Evolutionary conservation across 2,797 vertebrate genomes (phyloP).

Genomic region (Synaphobranchus kaupii): DNA sequence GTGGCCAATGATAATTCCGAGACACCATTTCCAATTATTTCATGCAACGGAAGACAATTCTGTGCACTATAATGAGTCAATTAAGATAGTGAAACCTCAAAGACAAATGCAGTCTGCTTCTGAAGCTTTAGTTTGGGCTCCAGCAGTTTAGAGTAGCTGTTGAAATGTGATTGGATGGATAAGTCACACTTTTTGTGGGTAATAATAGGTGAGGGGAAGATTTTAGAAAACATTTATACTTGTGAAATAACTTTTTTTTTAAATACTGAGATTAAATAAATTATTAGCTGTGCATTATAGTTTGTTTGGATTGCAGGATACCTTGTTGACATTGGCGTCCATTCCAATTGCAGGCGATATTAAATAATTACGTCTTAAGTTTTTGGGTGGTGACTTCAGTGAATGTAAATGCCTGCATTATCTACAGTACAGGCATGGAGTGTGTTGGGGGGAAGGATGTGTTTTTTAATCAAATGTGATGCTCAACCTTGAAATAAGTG

Average conservation of each 20-base stretch:
- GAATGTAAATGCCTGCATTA: background rate
- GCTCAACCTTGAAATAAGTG: background rate
- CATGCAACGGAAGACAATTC: constrained; percentile 61
- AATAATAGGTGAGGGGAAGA: constrained; percentile 29
- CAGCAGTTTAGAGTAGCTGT: constrained; percentile 63
- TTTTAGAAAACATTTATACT: constrained; percentile 22
- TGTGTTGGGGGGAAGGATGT: background rate
- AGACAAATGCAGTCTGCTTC: constrained; percentile 53
- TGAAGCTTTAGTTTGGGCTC: constrained; percentile 56
- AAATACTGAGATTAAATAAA: background rate
- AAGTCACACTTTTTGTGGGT: constrained; percentile 41
- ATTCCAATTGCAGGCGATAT: background rate
- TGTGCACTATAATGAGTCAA: constrained; percentile 66
- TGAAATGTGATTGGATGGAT: constrained; percentile 53
- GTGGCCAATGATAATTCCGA: background rate
- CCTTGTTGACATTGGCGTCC: background rate
- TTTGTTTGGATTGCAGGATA: background rate
- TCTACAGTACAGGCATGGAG: background rate
- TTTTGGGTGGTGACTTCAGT: background rate
- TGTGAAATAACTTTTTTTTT: background rate
- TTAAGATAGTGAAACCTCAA: constrained; percentile 65
- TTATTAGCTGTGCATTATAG: background rate
- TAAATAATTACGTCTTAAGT: background rate
- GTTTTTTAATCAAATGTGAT: constrained; percentile 2
- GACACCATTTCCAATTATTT: constrained; percentile 55